These are phyloP conservation scores for Antheraea pernyi DNA, from an alignment of 1,140 invertebrate species.

Conservation along the genomic window DNA sequence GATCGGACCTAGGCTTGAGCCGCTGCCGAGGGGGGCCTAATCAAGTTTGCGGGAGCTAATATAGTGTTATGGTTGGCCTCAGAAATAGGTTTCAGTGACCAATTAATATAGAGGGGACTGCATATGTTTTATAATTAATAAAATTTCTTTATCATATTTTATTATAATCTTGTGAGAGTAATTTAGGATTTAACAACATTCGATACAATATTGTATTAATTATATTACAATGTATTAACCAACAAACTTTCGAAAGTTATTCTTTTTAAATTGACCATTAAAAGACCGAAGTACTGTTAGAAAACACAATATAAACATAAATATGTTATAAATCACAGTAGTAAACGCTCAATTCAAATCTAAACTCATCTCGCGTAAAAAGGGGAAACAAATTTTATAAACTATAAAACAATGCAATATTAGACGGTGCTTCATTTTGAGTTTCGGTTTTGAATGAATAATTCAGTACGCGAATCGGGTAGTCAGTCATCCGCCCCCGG, in stretches of 20 bases:
- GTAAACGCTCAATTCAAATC: slow-evolving; percentile 20
- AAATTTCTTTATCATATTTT: too few relatives aligned
- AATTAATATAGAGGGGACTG: too few relatives aligned
- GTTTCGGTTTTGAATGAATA: slow-evolving; percentile 64
- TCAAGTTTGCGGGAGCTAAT: too few relatives aligned
- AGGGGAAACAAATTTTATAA: slow-evolving; percentile 38
- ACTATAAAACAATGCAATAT: slow-evolving; percentile 63
- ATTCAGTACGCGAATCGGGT: slow-evolving; percentile 62
- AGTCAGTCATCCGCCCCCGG: slow-evolving; percentile 54
- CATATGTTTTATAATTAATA: too few relatives aligned
- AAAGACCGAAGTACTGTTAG: not conserved
- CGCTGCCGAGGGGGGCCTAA: too few relatives aligned
- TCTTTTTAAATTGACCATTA: too few relatives aligned
- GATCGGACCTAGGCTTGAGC: too few relatives aligned
- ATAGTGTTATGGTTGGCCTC: too few relatives aligned
- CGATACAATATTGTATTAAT: too few relatives aligned
- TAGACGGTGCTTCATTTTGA: slow-evolving; percentile 36
- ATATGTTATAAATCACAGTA: not conserved
- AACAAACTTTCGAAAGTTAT: not conserved
- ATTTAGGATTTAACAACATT: too few relatives aligned
- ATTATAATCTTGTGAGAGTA: too few relatives aligned
- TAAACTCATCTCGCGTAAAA: slow-evolving; percentile 20
- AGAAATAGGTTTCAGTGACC: too few relatives aligned
- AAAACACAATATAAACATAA: slow-evolving; percentile 1
- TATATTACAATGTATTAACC: not conserved